Evolutionary conservation across 2,797 vertebrate genomes (phyloP).

Genomic region (Silurus aristotelis): DNA sequence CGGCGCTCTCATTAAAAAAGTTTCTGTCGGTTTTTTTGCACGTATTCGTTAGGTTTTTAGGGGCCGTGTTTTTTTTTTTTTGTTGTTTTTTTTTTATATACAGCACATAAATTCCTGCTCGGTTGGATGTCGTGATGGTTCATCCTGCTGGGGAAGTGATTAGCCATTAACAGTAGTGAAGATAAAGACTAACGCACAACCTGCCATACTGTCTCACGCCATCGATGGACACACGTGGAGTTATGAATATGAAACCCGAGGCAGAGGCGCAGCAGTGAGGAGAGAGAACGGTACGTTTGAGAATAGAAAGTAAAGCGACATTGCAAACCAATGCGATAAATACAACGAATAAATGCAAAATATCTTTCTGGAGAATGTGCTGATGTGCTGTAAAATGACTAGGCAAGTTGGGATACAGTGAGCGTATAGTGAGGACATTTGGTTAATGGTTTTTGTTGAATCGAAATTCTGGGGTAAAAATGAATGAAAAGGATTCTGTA

Average conservation of each 20-base stretch:
- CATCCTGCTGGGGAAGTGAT: constrained; percentile 47
- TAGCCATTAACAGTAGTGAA: constrained; percentile 42
- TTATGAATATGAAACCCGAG: constrained; percentile 23
- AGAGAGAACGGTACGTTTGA: not conserved
- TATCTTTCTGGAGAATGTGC: not conserved
- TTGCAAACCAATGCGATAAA: not conserved
- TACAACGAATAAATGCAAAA: not conserved
- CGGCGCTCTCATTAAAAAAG: constrained; percentile 76
- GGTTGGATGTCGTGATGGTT: constrained; percentile 34
- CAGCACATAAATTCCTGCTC: constrained; percentile 41
- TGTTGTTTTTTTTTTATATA: constrained; percentile 19
- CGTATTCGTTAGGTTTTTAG: constrained; percentile 28
- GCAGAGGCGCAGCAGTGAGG: not conserved
- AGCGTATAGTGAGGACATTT: not conserved
- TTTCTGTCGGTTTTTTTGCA: constrained; percentile 58
- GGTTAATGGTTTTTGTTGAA: not conserved
- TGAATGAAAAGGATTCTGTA: not conserved
- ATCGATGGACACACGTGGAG: not conserved
- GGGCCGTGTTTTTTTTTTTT: constrained; percentile 8
- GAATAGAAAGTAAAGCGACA: not conserved
- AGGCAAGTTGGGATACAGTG: not conserved
- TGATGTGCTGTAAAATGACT: not conserved
- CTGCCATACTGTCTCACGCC: constrained; percentile 41
- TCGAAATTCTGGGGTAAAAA: not conserved
- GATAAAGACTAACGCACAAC: constrained; percentile 40